Conservation (phyloP, 2,797 vertebrate species). For the Amphiprion clarkii region DNA sequence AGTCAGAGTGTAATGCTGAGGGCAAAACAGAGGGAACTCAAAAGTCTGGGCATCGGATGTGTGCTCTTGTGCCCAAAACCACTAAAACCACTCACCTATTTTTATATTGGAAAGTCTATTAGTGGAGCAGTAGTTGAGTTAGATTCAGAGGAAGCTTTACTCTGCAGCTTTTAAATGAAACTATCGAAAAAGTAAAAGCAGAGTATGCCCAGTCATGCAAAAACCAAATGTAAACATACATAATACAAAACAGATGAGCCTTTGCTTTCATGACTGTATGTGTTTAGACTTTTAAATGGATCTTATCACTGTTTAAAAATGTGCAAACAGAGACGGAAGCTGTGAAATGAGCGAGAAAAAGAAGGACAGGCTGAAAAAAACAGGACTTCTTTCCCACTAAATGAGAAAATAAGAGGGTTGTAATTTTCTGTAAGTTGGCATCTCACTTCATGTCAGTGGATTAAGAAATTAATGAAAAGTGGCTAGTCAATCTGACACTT, state of each 20-base stretch:
- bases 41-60: slow-evolving; percentile 50
- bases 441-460: slow-evolving; percentile 66
- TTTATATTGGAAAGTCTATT: slow-evolving; percentile 44
- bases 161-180: background rate
- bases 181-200: slow-evolving; percentile 4
- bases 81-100: slow-evolving; percentile 31
- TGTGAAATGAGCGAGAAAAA: slow-evolving; percentile 38
- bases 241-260: slow-evolving; percentile 10
- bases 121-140: slow-evolving; percentile 44
- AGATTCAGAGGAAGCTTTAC: slow-evolving; percentile 11
- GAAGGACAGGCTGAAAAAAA: slow-evolving; percentile 28
- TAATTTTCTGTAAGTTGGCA: slow-evolving; percentile 72
- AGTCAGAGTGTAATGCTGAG: slow-evolving; percentile 58
- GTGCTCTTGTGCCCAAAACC: slow-evolving; percentile 50
- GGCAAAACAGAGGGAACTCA: slow-evolving; percentile 64
- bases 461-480: slow-evolving; percentile 77
- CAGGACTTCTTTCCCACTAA: slow-evolving; percentile 59
- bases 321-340: slow-evolving; percentile 31
- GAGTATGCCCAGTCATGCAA: background rate
- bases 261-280: slow-evolving; percentile 15
- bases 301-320: slow-evolving; percentile 34
- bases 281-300: slow-evolving; percentile 30
- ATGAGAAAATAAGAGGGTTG: slow-evolving; percentile 68
- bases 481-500: slow-evolving; percentile 68
- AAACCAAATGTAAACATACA: background rate